Percentiles rank a stretch among this genome's conserved stretches.
These are phyloP conservation scores for Ellobius talpinus DNA, from an alignment of 2,113 vertebrate genomes.

Conservation along the genomic window DNA sequence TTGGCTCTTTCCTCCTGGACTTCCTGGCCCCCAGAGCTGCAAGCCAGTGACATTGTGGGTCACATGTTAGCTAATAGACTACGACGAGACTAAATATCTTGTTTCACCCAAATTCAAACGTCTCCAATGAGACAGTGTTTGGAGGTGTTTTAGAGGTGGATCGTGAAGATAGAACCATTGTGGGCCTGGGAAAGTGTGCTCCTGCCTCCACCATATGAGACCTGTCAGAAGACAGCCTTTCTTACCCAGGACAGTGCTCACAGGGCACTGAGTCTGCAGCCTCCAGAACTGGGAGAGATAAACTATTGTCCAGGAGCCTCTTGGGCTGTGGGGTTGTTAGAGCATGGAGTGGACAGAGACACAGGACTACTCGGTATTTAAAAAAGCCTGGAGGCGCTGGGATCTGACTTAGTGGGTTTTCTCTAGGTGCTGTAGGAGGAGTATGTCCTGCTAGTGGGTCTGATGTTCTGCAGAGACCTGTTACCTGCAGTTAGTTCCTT, in stretches of 20 bases:
- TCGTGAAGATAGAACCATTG: background rate
- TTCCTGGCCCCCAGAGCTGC: background rate
- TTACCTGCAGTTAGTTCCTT: too few species aligned
- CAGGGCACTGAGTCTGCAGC: background rate
- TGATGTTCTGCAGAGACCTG: background rate
- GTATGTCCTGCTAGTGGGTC: background rate
- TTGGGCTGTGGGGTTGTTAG: background rate
- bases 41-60: background rate
- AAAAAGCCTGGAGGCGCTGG: background rate
- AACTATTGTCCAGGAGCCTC: background rate
- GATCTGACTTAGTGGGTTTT: background rate
- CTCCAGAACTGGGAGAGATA: background rate
- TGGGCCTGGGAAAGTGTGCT: background rate
- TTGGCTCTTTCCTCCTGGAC: background rate
- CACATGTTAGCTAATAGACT: background rate
- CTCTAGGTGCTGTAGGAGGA: background rate
- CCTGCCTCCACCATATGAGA: background rate
- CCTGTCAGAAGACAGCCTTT: background rate
- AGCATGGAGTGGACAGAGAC: background rate
- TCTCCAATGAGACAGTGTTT: background rate
- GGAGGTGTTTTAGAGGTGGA: background rate
- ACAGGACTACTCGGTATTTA: background rate
- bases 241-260: background rate
- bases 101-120: background rate
- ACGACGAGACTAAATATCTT: background rate